A percentile compares a stretch with the other conserved stretches of the same genome.
Evolutionary conservation across 2,113 vertebrate genomes (phyloP).

Genomic region (Mustela lutreola): DNA sequence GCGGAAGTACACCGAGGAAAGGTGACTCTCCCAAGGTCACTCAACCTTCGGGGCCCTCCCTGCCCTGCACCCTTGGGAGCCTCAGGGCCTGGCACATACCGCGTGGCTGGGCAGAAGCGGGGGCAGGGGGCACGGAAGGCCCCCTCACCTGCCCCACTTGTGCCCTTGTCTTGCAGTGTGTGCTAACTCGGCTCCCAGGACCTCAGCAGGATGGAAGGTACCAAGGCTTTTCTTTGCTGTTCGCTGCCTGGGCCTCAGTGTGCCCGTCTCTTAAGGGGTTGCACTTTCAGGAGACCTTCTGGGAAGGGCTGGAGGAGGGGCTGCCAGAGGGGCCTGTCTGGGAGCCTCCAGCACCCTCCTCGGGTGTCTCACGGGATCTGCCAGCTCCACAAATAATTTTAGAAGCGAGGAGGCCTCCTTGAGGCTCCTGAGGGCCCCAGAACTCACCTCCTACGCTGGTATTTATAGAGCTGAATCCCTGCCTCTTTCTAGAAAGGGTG

Average conservation of each 20-base stretch:
- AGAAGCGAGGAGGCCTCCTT: not conserved
- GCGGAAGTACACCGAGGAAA: not conserved
- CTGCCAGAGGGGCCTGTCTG: not conserved
- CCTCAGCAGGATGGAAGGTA: constrained; percentile 78
- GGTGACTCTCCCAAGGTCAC: constrained; percentile 22
- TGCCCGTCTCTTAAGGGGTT: not conserved
- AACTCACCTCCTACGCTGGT: not conserved
- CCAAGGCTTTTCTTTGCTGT: not conserved
- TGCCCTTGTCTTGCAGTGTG: constrained; percentile 72
- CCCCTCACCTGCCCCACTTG: not conserved
- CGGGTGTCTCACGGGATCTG: not conserved
- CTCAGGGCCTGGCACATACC: not conserved
- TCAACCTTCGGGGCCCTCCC: not conserved
- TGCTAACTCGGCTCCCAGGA: not conserved
- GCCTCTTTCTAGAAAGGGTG: not conserved
- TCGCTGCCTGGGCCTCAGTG: not conserved
- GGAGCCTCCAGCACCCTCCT: not conserved
- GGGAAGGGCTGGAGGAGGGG: not conserved
- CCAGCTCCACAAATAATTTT: constrained; percentile 37
- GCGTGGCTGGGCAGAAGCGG: not conserved
- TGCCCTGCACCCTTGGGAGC: not conserved
- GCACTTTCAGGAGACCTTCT: fast-evolving
- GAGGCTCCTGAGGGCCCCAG: not conserved
- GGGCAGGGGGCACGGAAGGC: not conserved
- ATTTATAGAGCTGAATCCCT: constrained; percentile 49